phyloP scores from a whole-genome alignment of 2,888 invertebrate species.

The Operophtera brumata region DNA sequence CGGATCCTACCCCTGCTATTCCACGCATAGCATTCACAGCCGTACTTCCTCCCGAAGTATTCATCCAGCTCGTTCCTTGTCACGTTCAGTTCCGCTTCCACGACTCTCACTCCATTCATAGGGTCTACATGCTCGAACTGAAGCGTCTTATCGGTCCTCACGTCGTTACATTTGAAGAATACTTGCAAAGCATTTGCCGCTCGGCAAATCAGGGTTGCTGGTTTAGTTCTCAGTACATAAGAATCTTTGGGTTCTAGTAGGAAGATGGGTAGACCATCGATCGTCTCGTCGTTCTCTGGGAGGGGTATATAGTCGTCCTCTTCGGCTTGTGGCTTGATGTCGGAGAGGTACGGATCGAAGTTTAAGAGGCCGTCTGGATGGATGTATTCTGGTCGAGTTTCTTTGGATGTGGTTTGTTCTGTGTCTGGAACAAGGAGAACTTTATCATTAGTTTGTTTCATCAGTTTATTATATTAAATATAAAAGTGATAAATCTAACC shows the following conservation, averaged over 20 bases:
- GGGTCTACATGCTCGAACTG: conserved; percentile 89
- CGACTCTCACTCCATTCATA: conserved; percentile 87
- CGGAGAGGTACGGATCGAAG: conserved; percentile 71
- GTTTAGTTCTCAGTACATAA: conserved; percentile 93
- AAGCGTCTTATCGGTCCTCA: conserved; percentile 76
- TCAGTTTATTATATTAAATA: too few relatives aligned
- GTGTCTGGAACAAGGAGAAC: conserved; percentile 52
- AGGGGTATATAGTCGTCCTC: conserved; percentile 76
- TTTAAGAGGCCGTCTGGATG: conserved; percentile 69
- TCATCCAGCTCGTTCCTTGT: conserved; percentile 91
- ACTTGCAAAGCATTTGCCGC: conserved; percentile 94
- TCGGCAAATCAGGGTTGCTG: conserved; percentile 92
- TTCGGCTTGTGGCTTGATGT: conserved; percentile 65
- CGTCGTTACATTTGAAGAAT: conserved; percentile 89
- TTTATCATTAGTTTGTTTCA: too few relatives aligned
- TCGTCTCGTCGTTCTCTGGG: conserved; percentile 81
- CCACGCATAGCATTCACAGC: conserved; percentile 94
- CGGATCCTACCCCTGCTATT: conserved; percentile 87
- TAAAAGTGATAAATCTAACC: not conserved
- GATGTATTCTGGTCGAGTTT: conserved; percentile 70
- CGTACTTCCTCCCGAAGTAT: conserved; percentile 89
- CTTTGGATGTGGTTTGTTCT: conserved; percentile 67
- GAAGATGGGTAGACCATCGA: conserved; percentile 90
- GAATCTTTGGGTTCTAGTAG: conserved; percentile 92
- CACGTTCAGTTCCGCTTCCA: conserved; percentile 88